Evolutionary conservation across 2,888 invertebrate genomes (phyloP).

Genomic region (Ashinkailepas kermadecensis): DNA sequence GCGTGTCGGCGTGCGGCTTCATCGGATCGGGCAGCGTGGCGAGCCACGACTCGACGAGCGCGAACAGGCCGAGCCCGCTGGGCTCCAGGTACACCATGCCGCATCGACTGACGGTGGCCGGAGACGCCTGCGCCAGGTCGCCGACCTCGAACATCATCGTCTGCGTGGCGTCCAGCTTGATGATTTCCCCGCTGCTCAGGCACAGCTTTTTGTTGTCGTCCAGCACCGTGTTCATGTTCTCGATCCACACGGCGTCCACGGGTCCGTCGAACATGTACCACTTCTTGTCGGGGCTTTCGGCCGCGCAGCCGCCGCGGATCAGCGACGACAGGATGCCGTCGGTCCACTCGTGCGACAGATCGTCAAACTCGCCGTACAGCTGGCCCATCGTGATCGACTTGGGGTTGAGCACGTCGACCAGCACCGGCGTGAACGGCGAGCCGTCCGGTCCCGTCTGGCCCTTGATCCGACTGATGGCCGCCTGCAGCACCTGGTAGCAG

Average conservation of each 20-base stretch:
- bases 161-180: conserved; percentile 70
- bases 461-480: neutral
- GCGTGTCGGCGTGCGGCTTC: conserved; percentile 51
- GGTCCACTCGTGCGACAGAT: conserved; percentile 83
- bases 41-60: conserved; percentile 59
- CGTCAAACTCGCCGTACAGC: conserved; percentile 84
- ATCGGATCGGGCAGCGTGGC: conserved; percentile 63
- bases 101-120: conserved; percentile 84
- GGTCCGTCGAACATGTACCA: conserved; percentile 95
- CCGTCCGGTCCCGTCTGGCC: conserved; percentile 56
- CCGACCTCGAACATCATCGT: conserved; percentile 90
- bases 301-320: conserved; percentile 51
- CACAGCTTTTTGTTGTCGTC: conserved; percentile 95
- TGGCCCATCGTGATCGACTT: conserved; percentile 89
- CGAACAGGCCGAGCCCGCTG: conserved; percentile 55
- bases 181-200: conserved; percentile 96
- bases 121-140: conserved; percentile 78
- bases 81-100: conserved; percentile 95
- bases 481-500: conserved; percentile 57
- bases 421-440: conserved; percentile 55
- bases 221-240: conserved; percentile 84
- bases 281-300: conserved; percentile 61
- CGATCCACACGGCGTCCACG: conserved; percentile 83
- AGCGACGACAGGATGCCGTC: conserved; percentile 64
- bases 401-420: conserved; percentile 76